These are phyloP conservation scores for Erebia palarica DNA, from an alignment of 2,888 invertebrate species.

Conservation along the genomic window DNA sequence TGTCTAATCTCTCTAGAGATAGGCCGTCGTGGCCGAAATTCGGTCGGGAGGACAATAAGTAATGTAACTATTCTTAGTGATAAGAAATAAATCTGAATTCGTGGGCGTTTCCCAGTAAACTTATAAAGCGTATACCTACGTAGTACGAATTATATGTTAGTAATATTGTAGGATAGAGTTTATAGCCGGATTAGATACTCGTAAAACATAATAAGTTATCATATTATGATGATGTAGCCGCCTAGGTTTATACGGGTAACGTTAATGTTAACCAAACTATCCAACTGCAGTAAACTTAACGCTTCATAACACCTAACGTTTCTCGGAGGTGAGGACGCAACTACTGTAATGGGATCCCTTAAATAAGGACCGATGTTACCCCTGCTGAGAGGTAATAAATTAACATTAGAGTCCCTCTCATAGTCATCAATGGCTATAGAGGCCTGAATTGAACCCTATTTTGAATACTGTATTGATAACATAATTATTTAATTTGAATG, in stretches of 20 bases:
- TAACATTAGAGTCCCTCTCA: constrained; percentile 45
- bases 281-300: constrained; percentile 18
- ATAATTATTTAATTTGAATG: background rate
- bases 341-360: constrained; percentile 20
- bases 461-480: constrained; percentile 4
- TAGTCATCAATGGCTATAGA: constrained; percentile 17
- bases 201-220: constrained; percentile 1
- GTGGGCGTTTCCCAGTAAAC: too few species aligned
- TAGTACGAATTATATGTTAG: too few species aligned
- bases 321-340: constrained; percentile 14
- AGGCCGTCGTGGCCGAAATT: too few species aligned
- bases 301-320: constrained; percentile 16
- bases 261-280: constrained; percentile 7
- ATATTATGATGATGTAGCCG: background rate
- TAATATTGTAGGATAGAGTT: background rate
- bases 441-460: constrained; percentile 16
- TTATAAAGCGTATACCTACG: too few species aligned
- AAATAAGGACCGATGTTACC: constrained; percentile 51
- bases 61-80: too few species aligned
- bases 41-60: too few species aligned
- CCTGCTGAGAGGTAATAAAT: constrained; percentile 62
- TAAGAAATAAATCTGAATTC: too few species aligned
- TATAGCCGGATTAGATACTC: constrained; percentile 8
- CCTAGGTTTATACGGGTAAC: constrained; percentile 7
- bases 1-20: too few species aligned